phyloP scores from a whole-genome alignment of 2,113 vertebrate genomes.

The Austrofundulus limnaeus region DNA sequence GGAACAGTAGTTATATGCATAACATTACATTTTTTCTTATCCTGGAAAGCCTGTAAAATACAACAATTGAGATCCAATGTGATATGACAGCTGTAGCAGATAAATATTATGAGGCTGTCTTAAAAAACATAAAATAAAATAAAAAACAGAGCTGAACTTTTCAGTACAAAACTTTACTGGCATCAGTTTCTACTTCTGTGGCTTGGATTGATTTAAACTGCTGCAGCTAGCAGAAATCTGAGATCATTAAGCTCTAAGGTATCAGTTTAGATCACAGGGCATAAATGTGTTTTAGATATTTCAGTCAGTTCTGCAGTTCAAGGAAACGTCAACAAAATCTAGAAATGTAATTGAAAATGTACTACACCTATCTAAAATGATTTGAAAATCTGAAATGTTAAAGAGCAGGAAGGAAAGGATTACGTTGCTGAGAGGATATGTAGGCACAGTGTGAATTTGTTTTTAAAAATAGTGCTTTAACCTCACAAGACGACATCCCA shows the following conservation, averaged over 20 bases:
- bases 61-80: neutral
- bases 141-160: neutral
- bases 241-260: neutral
- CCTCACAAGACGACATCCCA: constrained; percentile 39
- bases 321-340: neutral
- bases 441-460: constrained; percentile 68
- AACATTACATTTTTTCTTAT: too few species aligned
- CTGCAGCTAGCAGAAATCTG: neutral
- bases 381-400: constrained; percentile 5
- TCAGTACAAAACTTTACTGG: neutral
- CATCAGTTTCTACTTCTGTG: neutral
- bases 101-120: neutral
- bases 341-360: neutral
- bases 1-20: too few species aligned
- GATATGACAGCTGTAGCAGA: neutral
- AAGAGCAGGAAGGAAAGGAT: neutral
- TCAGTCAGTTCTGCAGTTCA: constrained; percentile 8
- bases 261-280: neutral
- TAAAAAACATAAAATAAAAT: too few species aligned
- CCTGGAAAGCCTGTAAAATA: neutral
- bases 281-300: neutral
- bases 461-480: constrained; percentile 32
- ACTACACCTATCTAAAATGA: neutral
- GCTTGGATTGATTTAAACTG: neutral
- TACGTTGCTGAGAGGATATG: constrained; percentile 7